A percentile compares a stretch with the other conserved stretches of the same genome.
Evolutionary conservation across 1,140 invertebrate species (phyloP).

Genomic region (Magallana angulata): DNA sequence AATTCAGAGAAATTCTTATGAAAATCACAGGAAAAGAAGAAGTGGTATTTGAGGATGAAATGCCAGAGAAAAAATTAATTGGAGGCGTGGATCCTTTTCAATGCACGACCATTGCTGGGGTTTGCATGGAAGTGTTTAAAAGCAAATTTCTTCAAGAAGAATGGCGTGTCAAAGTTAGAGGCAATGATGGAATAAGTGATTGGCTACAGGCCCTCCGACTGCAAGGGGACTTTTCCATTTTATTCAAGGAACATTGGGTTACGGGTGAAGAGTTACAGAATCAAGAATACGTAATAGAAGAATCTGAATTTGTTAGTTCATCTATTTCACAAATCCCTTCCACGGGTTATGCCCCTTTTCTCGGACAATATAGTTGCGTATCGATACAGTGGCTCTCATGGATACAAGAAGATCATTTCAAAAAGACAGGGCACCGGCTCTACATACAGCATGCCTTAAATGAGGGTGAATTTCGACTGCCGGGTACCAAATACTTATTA

Average conservation of each 20-base stretch:
- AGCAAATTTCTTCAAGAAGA: slow-evolving; percentile 54
- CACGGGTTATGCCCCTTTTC: background rate
- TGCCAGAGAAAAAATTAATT: background rate
- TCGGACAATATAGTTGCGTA: slow-evolving; percentile 4
- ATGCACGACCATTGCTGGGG: slow-evolving; percentile 55
- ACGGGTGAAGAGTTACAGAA: slow-evolving; percentile 8
- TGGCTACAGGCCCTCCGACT: background rate
- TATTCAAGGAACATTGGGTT: slow-evolving; percentile 30
- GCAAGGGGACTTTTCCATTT: slow-evolving; percentile 1
- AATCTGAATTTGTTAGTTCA: slow-evolving; percentile 25
- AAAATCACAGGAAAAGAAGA: slow-evolving; percentile 20
- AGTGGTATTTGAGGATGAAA: background rate
- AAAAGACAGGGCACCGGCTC: background rate
- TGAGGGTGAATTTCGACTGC: slow-evolving; percentile 39
- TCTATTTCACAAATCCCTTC: slow-evolving; percentile 41
- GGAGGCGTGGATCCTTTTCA: slow-evolving; percentile 54
- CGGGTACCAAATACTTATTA: slow-evolving; percentile 39
- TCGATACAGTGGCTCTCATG: slow-evolving; percentile 47
- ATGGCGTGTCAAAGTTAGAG: slow-evolving; percentile 42
- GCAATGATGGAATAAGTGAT: background rate
- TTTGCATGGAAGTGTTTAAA: slow-evolving; percentile 55
- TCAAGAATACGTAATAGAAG: slow-evolving; percentile 24
- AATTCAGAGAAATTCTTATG: slow-evolving; percentile 53
- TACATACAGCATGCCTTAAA: slow-evolving; percentile 57
- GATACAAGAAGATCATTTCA: background rate